Evolutionary conservation across 2,797 vertebrate genomes (phyloP).

Genomic region (Agapornis canus): DNA sequence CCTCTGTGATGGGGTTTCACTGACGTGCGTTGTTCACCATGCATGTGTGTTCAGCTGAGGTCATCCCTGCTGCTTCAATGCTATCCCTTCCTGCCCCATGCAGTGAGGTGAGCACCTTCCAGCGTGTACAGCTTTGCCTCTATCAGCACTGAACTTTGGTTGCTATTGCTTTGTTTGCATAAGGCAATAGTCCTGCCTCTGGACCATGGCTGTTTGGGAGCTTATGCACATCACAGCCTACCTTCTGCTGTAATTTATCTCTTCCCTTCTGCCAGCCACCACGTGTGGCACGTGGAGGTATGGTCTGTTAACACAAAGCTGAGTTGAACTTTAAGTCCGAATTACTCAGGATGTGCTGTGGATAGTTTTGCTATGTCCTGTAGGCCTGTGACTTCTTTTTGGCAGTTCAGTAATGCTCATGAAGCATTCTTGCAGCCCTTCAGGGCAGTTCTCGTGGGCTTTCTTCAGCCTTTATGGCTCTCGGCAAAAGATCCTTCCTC

Average conservation of each 20-base stretch:
- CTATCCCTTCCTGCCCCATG: rapidly evolving
- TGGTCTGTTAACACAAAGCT: neutral
- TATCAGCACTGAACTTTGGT: neutral
- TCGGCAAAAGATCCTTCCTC: neutral
- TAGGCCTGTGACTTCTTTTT: neutral
- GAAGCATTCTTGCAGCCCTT: neutral
- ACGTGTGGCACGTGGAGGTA: neutral
- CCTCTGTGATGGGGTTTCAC: neutral
- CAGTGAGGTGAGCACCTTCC: neutral
- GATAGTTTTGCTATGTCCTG: neutral
- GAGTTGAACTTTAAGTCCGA: neutral
- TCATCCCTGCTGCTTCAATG: neutral
- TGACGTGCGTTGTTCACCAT: neutral
- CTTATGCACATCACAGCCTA: neutral
- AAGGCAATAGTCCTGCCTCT: neutral
- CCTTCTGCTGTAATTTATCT: neutral
- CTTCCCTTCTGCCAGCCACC: neutral
- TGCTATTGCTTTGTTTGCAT: neutral
- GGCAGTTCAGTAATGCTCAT: neutral
- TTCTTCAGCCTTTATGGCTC: neutral
- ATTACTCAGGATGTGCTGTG: neutral
- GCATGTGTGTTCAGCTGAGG: neutral
- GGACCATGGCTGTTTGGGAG: rapidly evolving
- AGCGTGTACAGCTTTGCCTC: neutral
- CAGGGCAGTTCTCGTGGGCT: neutral